A percentile compares a stretch with the other conserved stretches of the same genome.
These are phyloP conservation scores for Palloptera scutellata DNA, from an alignment of 2,888 invertebrate genomes.

Conservation along the genomic window DNA sequence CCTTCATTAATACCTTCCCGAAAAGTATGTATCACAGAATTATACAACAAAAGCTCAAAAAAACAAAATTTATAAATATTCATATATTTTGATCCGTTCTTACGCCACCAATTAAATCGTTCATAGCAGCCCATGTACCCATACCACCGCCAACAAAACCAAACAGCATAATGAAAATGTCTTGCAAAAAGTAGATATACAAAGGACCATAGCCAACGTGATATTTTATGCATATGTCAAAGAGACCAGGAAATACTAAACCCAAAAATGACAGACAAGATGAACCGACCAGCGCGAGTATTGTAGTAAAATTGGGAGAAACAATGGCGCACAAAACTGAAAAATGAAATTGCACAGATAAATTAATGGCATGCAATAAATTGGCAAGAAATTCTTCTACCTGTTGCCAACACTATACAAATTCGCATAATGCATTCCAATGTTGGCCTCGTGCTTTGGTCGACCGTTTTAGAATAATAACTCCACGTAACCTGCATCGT, in stretches of 20 bases:
- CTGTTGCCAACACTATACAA: slow-evolving; percentile 70
- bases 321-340: slow-evolving; percentile 70
- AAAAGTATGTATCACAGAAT: too few relatives aligned
- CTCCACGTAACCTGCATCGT: slow-evolving; percentile 92
- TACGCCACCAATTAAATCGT: background rate
- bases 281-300: slow-evolving; percentile 90
- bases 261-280: slow-evolving; percentile 88
- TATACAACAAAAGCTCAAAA: too few relatives aligned
- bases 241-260: slow-evolving; percentile 86
- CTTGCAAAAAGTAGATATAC: slow-evolving; percentile 30
- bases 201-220: slow-evolving; percentile 58
- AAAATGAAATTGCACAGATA: slow-evolving; percentile 15
- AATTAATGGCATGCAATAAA: background rate
- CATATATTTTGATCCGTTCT: too few relatives aligned
- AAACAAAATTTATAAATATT: too few relatives aligned
- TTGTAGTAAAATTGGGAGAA: slow-evolving; percentile 85
- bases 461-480: slow-evolving; percentile 47
- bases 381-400: slow-evolving; percentile 65
- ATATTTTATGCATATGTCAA: slow-evolving; percentile 79
- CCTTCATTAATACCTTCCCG: too few relatives aligned
- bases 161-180: slow-evolving; percentile 33
- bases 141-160: slow-evolving; percentile 32
- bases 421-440: slow-evolving; percentile 77
- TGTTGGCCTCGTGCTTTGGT: slow-evolving; percentile 21
- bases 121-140: slow-evolving; percentile 34